Evolutionary conservation across 2,888 invertebrate genomes (phyloP), one percentile per base, ranked within the genome.

Genomic region (Hermaeophaga mercurialis): DNA sequence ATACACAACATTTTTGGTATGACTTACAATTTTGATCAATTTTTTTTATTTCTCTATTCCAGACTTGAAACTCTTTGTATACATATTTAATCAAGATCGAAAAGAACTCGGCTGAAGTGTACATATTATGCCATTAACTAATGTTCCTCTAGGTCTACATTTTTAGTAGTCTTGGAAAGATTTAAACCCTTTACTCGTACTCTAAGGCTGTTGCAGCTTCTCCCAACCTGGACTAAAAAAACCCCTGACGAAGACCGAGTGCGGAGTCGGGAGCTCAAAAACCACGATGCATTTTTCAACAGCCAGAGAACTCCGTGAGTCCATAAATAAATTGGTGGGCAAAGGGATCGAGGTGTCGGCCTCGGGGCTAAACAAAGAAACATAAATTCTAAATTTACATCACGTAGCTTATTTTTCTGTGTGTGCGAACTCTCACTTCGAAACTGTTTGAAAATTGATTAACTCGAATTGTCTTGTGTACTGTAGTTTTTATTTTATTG

Each of bases 251-350:
- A 36, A 36, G 36, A 17, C 17, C 8, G 14, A 36, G 17, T 9
- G 12, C 15, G 9, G 36, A 17, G 14, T 17, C 36, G 36, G 12
- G 36, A 36, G 15, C 36, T 15, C 17, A 36, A 48, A 48, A 48
- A 48, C 48, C 26, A 34, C 46, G 38, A 31, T 48, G 48, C 48
- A 36, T 48, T 48, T 48, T 48, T 36, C 36, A 36, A 11, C 2
- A 31, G 9, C n/a, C 22, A 12, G 2, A 8, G 24, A 36, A 36
- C 36, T 26, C 19, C 36, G 36, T 36, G 33, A 38, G 48, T 38
- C 48, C 17, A 48, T 48, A 48, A 38, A 48, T 48, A 48, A 48
- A 48, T 48, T 17, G 48, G 36, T 8, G 36, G 36, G 36, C 15
- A 6, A 5, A 2, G 31, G 31, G 31, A 9, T 12, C 31, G 9